Evolutionary conservation across 2,797 vertebrate species (phyloP).

Genomic region (Spatula versicolor): DNA sequence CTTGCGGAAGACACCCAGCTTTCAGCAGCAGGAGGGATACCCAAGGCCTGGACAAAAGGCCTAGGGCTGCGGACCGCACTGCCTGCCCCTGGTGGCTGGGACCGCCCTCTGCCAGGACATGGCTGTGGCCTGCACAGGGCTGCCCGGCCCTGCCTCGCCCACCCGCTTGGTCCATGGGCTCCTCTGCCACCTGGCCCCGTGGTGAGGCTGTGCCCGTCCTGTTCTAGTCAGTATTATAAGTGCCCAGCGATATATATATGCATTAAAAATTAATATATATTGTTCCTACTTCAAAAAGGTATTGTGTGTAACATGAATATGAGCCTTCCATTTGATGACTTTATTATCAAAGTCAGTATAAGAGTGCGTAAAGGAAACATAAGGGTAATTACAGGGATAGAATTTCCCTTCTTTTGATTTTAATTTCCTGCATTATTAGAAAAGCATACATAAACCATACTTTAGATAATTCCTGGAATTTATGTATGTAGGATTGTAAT

Average conservation of each 20-base stretch:
- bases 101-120: too few species aligned
- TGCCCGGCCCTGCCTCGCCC: too few species aligned
- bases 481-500: not conserved
- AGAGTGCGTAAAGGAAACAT: not conserved
- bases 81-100: not conserved
- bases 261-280: not conserved
- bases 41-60: fast-evolving
- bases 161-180: not conserved
- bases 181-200: not conserved
- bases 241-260: not conserved
- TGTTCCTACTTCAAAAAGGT: conserved; percentile 28
- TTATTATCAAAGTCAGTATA: not conserved
- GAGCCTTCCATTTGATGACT: not conserved
- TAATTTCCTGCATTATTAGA: not conserved
- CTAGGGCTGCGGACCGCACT: fast-evolving
- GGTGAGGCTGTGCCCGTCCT: not conserved
- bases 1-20: fast-evolving
- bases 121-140: not conserved
- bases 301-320: not conserved
- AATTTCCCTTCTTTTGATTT: not conserved
- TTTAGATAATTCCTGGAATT: not conserved
- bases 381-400: not conserved
- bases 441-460: not conserved
- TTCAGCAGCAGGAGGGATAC: fast-evolving
- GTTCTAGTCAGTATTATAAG: not conserved